Evolutionary conservation across 2,888 invertebrate species (phyloP).

Genomic region (Dicranocentrus wangi): DNA sequence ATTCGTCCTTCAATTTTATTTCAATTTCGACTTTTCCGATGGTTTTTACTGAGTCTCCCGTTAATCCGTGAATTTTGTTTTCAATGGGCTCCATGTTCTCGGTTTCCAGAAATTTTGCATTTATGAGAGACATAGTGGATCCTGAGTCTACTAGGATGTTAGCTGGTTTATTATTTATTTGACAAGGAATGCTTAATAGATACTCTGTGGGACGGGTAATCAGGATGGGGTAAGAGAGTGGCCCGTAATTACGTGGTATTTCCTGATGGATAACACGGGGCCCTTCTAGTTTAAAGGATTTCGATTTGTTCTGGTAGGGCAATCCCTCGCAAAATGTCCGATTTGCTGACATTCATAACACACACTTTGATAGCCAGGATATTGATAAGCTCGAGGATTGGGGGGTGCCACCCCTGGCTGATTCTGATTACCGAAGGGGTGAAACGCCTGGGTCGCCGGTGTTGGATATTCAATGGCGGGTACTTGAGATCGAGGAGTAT

Average conservation of each 20-base stretch:
- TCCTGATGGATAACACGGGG: too few species aligned
- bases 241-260: too few species aligned
- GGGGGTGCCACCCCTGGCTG: background rate
- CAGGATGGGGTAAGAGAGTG: background rate
- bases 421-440: background rate
- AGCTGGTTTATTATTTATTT: background rate
- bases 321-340: conserved; percentile 2
- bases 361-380: background rate
- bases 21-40: background rate
- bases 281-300: too few species aligned
- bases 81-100: background rate
- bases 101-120: background rate
- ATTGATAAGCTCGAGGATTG: too few species aligned
- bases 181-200: background rate
- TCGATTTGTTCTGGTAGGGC: background rate
- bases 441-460: background rate
- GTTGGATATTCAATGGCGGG: too few species aligned
- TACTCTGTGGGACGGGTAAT: background rate
- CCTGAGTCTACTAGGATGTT: background rate
- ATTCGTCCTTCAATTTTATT: background rate
- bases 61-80: background rate
- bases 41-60: background rate
- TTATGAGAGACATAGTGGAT: background rate
- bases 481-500: too few species aligned
- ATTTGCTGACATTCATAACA: background rate